phyloP scores from a whole-genome alignment of 2,888 invertebrate genomes.

The Drosophila rubida region DNA sequence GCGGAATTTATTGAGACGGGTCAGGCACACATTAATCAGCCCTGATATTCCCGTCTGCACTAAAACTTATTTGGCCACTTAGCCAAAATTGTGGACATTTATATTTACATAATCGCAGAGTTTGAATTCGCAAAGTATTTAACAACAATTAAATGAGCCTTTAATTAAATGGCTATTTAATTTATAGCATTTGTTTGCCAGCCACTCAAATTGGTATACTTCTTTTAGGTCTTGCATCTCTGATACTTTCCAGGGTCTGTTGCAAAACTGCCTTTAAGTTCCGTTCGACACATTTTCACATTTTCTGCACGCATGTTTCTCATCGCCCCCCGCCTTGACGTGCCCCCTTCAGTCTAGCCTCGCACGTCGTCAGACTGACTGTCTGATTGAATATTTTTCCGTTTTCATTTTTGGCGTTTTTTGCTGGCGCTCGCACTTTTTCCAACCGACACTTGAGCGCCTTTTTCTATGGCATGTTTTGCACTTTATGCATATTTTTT shows the following conservation, averaged over 20 bases:
- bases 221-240: background rate
- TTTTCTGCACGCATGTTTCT: slow-evolving; percentile 38
- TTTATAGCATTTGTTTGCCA: no score
- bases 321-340: background rate
- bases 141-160: no score
- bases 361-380: slow-evolving; percentile 17
- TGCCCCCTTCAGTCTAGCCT: background rate
- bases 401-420: slow-evolving; percentile 48
- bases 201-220: background rate
- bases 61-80: slow-evolving; percentile 2
- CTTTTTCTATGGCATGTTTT: slow-evolving; percentile 53
- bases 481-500: slow-evolving; percentile 71
- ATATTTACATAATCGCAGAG: background rate
- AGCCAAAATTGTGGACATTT: background rate
- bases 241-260: background rate
- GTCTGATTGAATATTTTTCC: slow-evolving; percentile 73
- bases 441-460: slow-evolving; percentile 44
- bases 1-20: slow-evolving; percentile 21
- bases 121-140: no score
- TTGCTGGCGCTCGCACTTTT: slow-evolving; percentile 62
- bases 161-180: no score
- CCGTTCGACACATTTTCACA: slow-evolving; percentile 37
- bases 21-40: slow-evolving; percentile 39
- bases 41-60: background rate
- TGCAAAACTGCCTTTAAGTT: slow-evolving; percentile 26